Evolutionary conservation across 2,113 vertebrate species (phyloP).

Genomic region (rat (Rattus norvegicus)): GRCr8 NC_086039.1:7182501-7183000

Average conservation of each 20-base stretch:
- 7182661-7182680: not conserved
- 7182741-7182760: not conserved
- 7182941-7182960: not conserved
- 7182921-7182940: not conserved
- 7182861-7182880: not conserved
- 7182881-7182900: not conserved
- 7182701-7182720: not conserved
- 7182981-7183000: not conserved
- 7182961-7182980: not conserved
- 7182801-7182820: not conserved
- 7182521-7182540: not conserved
- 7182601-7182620: no score
- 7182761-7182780: not conserved
- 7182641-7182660: not conserved
- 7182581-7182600: no score
- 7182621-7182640: not conserved
- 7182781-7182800: not conserved
- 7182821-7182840: not conserved
- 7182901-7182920: not conserved
- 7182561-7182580: not conserved
- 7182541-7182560: not conserved
- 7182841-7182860: not conserved
- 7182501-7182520: not conserved
- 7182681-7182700: not conserved
- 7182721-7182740: not conserved